These are phyloP conservation scores for Actinemys pallida DNA, from an alignment of 2,113 vertebrate species.

Conservation along the genomic window DNA sequence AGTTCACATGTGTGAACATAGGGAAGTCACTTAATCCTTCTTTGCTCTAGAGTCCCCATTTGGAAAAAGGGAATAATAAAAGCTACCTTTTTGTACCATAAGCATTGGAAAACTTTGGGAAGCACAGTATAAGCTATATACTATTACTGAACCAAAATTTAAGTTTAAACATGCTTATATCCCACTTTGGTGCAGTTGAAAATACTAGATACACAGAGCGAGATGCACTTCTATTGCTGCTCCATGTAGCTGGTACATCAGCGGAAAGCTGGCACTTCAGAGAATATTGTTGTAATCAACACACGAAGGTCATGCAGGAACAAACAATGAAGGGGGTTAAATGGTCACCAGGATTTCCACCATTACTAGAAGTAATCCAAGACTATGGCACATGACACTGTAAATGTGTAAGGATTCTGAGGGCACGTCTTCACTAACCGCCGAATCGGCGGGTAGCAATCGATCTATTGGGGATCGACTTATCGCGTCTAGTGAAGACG, in stretches of 20 bases:
- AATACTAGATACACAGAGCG: fast-evolving
- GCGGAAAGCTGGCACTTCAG: neutral
- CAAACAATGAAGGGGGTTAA: neutral
- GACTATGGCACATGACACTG: fast-evolving
- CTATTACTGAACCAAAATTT: neutral
- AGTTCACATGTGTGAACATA: neutral
- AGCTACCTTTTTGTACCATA: neutral
- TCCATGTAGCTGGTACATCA: neutral
- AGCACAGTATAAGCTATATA: neutral
- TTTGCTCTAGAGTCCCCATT: neutral
- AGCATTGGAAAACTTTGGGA: neutral
- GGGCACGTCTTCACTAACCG: too few relatives aligned
- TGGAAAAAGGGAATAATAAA: neutral
- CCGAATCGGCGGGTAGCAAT: too few relatives aligned
- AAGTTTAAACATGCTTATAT: neutral
- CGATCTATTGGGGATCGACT: too few relatives aligned
- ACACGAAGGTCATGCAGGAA: neutral
- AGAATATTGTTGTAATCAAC: neutral
- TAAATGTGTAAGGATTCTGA: neutral
- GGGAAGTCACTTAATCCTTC: neutral
- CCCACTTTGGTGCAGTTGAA: neutral
- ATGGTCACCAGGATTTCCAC: neutral
- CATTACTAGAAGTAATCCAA: neutral
- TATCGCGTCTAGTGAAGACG: too few relatives aligned
- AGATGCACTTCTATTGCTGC: neutral